These are phyloP conservation scores for Dryobates pubescens DNA, from an alignment of 2,797 vertebrate genomes.

Conservation along the genomic window DNA sequence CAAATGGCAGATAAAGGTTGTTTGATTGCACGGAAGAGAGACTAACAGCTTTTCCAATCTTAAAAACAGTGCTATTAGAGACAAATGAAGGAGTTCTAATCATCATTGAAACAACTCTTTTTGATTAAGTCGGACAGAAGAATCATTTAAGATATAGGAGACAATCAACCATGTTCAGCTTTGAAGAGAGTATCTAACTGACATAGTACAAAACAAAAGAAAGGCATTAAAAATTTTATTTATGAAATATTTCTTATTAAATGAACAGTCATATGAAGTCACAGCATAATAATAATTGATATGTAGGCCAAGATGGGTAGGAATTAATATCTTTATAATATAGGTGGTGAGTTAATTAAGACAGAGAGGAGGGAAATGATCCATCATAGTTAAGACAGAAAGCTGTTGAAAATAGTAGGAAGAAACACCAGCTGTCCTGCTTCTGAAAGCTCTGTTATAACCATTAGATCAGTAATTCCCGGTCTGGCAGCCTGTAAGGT, in stretches of 20 bases:
- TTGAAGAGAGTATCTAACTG: slow-evolving; percentile 6
- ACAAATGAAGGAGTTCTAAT: slow-evolving; percentile 23
- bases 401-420: slow-evolving; percentile 17
- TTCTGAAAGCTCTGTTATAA: slow-evolving; percentile 35
- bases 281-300: not conserved
- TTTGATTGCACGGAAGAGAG: slow-evolving; percentile 21
- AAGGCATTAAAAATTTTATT: slow-evolving; percentile 16
- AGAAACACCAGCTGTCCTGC: slow-evolving; percentile 19
- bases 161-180: slow-evolving; percentile 13
- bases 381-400: slow-evolving; percentile 34
- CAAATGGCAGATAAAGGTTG: slow-evolving; percentile 18
- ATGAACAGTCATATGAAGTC: not conserved
- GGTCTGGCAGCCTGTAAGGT: not conserved
- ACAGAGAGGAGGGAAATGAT: slow-evolving; percentile 22
- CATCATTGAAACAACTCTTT: slow-evolving; percentile 38
- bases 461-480: slow-evolving; percentile 27
- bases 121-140: slow-evolving; percentile 40
- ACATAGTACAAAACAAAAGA: slow-evolving; percentile 5
- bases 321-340: slow-evolving; percentile 44
- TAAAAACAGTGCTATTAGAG: not conserved
- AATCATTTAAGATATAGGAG: slow-evolving; percentile 8
- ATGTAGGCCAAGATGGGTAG: slow-evolving; percentile 18
- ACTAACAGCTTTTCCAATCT: slow-evolving; percentile 31
- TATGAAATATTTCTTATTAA: slow-evolving; percentile 4
- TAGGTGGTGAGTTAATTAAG: slow-evolving; percentile 38